Percentiles rank a stretch among this genome's conserved stretches.
phyloP scores from a whole-genome alignment of 2,888 invertebrate species.

The Epicampocera succincta region DNA sequence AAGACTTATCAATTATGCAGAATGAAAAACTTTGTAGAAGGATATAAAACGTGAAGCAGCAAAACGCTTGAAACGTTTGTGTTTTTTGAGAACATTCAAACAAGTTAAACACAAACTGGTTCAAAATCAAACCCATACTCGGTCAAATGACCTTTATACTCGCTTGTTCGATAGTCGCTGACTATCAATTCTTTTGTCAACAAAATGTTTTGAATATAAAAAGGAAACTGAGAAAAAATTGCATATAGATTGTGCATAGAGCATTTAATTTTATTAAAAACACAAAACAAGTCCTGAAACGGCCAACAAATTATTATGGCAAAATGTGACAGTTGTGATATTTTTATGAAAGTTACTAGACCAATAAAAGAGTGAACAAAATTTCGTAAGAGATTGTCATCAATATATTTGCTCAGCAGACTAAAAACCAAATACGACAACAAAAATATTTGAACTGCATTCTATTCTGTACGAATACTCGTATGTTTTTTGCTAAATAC shows the following conservation, averaged over 20 bases:
- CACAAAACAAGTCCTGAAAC: conserved; percentile 5
- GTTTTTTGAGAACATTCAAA: neutral
- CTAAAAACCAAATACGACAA: conserved; percentile 57
- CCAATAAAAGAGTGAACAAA: conserved; percentile 12
- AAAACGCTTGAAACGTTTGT: neutral
- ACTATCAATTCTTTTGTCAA: neutral
- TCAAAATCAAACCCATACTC: conserved; percentile 7
- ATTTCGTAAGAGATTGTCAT: conserved; percentile 57
- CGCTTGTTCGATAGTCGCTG: neutral
- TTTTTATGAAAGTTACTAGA: neutral
- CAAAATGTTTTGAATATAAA: neutral
- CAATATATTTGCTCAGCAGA: conserved; percentile 57
- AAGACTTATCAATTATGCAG: conserved; percentile 67
- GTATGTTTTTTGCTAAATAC: conserved; percentile 10
- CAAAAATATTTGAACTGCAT: conserved; percentile 15
- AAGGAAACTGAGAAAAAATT: neutral
- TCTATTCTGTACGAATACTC: conserved; percentile 14
- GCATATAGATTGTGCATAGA: conserved; percentile 51
- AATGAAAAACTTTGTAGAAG: conserved; percentile 44
- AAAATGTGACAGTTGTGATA: conserved; percentile 59
- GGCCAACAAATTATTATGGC: neutral
- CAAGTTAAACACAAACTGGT: neutral
- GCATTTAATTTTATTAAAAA: conserved; percentile 51
- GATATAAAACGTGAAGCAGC: neutral
- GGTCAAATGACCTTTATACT: conserved; percentile 40